phyloP scores from a whole-genome alignment of 2,797 vertebrate species.

The Protonibea diacanthus region DNA sequence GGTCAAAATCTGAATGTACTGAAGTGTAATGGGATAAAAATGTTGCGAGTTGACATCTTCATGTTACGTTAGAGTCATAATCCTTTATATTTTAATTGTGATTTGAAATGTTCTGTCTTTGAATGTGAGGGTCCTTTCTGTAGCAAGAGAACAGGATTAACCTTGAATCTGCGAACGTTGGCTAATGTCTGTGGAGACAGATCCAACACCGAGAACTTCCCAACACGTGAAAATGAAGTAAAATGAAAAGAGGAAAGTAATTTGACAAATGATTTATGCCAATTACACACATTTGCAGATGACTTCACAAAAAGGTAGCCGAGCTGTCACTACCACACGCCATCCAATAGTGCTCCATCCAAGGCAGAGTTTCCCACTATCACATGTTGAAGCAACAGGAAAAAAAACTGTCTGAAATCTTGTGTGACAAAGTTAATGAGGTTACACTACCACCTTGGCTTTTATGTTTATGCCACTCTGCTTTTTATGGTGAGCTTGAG shows the following conservation, averaged over 20 bases:
- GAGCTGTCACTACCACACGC: neutral
- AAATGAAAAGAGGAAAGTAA: slow-evolving; percentile 23
- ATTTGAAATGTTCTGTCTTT: slow-evolving; percentile 25
- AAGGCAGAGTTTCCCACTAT: slow-evolving; percentile 46
- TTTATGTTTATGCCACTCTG: slow-evolving; percentile 72
- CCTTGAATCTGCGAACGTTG: slow-evolving; percentile 35
- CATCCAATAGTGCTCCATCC: neutral
- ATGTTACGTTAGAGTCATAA: neutral
- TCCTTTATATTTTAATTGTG: slow-evolving; percentile 7
- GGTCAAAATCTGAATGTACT: slow-evolving; percentile 8
- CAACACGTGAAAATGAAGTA: slow-evolving; percentile 15
- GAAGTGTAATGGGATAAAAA: neutral
- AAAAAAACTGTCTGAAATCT: slow-evolving; percentile 57
- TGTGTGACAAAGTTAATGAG: slow-evolving; percentile 79
- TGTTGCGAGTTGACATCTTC: neutral
- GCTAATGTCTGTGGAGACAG: slow-evolving; percentile 24
- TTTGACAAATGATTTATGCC: slow-evolving; percentile 45
- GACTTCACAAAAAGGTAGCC: slow-evolving; percentile 20
- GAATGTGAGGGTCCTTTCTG: slow-evolving; percentile 29
- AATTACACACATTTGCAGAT: slow-evolving; percentile 37
- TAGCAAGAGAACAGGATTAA: slow-evolving; percentile 30
- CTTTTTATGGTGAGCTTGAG: slow-evolving; percentile 69
- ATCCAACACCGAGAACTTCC: slow-evolving; percentile 17
- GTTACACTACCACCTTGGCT: slow-evolving; percentile 73
- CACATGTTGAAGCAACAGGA: slow-evolving; percentile 49